A percentile compares a stretch with the other conserved stretches of the same genome.
Conservation (phyloP, 2,113 vertebrate species). For the Cinclus cinclus region DNA sequence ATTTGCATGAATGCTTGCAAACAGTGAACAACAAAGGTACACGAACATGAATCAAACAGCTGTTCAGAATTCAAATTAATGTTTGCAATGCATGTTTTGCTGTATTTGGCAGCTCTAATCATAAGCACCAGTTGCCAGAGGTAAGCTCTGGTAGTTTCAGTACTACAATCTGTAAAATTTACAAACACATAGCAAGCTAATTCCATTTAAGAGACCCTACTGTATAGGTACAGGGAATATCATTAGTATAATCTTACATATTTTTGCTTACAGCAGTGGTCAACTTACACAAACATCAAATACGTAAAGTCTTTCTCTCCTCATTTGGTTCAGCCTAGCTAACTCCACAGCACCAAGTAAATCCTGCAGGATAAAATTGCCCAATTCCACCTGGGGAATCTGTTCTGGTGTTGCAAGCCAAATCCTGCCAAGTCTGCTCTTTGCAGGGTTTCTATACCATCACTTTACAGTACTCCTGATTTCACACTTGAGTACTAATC, state of each 20-base stretch:
- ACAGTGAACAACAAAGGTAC: constrained; percentile 56
- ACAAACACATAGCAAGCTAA: neutral
- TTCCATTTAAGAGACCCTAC: neutral
- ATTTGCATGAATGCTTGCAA: constrained; percentile 63
- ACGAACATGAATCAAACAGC: constrained; percentile 48
- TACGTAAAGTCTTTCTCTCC: neutral
- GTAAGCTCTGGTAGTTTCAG: constrained; percentile 6
- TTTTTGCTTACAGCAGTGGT: neutral
- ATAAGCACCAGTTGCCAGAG: constrained; percentile 35
- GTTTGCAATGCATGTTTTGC: constrained; percentile 47
- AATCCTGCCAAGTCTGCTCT: constrained; percentile 25
- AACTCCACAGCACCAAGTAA: neutral
- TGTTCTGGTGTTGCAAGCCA: neutral
- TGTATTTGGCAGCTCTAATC: constrained; percentile 48
- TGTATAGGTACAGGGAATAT: neutral
- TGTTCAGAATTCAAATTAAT: constrained; percentile 64
- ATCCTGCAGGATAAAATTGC: neutral
- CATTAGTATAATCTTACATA: neutral
- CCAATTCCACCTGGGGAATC: neutral
- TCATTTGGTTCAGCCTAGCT: neutral
- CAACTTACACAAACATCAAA: neutral
- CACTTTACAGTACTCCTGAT: constrained; percentile 2
- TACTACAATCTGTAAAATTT: neutral
- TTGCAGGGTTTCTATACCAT: constrained; percentile 4
- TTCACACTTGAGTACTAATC: constrained; percentile 44